Percentiles rank a stretch among this genome's conserved stretches.
phyloP scores from a whole-genome alignment of 2,797 vertebrate genomes.

The Poeciliopsis turneri region DNA sequence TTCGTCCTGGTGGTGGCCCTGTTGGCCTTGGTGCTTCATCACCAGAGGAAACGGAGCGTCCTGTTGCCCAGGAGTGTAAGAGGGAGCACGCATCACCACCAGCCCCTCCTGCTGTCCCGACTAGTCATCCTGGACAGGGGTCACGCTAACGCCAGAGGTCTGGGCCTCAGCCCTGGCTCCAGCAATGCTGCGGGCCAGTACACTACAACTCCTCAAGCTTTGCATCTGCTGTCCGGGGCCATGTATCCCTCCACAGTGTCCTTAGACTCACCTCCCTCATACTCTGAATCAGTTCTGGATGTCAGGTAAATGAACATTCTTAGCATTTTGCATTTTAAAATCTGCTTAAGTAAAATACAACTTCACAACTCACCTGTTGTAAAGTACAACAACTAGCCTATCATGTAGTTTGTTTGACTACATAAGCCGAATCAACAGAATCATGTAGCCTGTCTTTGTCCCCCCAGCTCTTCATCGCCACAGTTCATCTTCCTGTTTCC shows the following conservation, averaged over 20 bases:
- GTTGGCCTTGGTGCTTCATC: slow-evolving; percentile 91
- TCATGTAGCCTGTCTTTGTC: slow-evolving; percentile 11
- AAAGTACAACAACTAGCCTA: too few species aligned
- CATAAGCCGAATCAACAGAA: too few species aligned
- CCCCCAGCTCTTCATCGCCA: slow-evolving; percentile 25
- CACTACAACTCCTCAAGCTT: slow-evolving; percentile 84
- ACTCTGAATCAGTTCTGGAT: slow-evolving; percentile 93
- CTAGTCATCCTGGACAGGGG: slow-evolving; percentile 93
- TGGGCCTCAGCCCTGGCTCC: slow-evolving; percentile 82
- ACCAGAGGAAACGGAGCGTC: slow-evolving; percentile 93
- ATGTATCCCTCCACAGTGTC: slow-evolving; percentile 81
- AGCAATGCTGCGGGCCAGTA: slow-evolving; percentile 79
- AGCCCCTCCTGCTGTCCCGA: slow-evolving; percentile 93
- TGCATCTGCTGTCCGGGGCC: slow-evolving; percentile 88
- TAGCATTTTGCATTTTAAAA: not conserved
- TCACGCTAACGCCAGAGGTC: slow-evolving; percentile 83
- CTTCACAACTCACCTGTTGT: not conserved
- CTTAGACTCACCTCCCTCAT: slow-evolving; percentile 91
- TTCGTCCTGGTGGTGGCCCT: slow-evolving; percentile 95
- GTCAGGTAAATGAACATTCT: slow-evolving; percentile 82
- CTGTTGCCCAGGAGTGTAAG: slow-evolving; percentile 86
- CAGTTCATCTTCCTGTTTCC: slow-evolving; percentile 19
- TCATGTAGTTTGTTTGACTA: too few species aligned
- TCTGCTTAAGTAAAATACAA: not conserved
- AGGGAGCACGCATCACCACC: slow-evolving; percentile 83